Conservation (phyloP, 2,797 vertebrate species). For the Muscicapa comitata region DNA sequence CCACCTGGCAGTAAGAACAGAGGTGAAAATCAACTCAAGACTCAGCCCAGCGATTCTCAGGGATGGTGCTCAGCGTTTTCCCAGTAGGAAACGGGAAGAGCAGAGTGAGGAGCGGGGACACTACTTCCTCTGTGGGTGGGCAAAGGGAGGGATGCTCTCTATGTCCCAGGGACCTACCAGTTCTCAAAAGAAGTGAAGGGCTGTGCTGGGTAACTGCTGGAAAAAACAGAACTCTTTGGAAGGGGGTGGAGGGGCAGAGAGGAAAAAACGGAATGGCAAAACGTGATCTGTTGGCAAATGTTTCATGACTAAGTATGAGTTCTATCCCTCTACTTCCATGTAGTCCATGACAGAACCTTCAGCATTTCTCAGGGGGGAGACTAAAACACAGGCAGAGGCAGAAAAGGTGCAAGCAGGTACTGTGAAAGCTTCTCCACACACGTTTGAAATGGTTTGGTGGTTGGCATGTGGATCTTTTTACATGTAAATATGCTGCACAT, state of each 20-base stretch:
- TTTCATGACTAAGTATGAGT: slow-evolving; percentile 68
- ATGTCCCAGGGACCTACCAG: neutral
- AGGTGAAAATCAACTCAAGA: neutral
- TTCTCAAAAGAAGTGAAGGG: slow-evolving; percentile 14
- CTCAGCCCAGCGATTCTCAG: neutral
- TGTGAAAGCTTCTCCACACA: slow-evolving; percentile 50
- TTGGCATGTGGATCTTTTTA: slow-evolving; percentile 28
- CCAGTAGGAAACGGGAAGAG: neutral
- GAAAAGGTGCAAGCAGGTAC: slow-evolving; percentile 52
- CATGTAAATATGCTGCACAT: slow-evolving; percentile 7
- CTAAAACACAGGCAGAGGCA: slow-evolving; percentile 48
- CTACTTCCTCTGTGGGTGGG: neutral
- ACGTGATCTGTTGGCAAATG: slow-evolving; percentile 63
- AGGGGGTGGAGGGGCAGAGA: neutral
- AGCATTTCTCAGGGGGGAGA: slow-evolving; percentile 8
- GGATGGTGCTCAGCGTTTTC: neutral
- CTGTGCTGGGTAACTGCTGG: slow-evolving; percentile 29
- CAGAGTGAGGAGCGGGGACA: neutral
- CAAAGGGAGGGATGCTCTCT: neutral
- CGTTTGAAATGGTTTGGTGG: slow-evolving; percentile 47
- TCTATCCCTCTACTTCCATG: slow-evolving; percentile 49
- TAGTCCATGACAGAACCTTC: slow-evolving; percentile 26
- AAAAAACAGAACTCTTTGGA: slow-evolving; percentile 26
- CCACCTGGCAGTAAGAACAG: slow-evolving; percentile 15
- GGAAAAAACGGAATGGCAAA: slow-evolving; percentile 69